These are phyloP conservation scores for Iguana delicatissima DNA, from an alignment of 2,797 vertebrate species.

Conservation along the genomic window DNA sequence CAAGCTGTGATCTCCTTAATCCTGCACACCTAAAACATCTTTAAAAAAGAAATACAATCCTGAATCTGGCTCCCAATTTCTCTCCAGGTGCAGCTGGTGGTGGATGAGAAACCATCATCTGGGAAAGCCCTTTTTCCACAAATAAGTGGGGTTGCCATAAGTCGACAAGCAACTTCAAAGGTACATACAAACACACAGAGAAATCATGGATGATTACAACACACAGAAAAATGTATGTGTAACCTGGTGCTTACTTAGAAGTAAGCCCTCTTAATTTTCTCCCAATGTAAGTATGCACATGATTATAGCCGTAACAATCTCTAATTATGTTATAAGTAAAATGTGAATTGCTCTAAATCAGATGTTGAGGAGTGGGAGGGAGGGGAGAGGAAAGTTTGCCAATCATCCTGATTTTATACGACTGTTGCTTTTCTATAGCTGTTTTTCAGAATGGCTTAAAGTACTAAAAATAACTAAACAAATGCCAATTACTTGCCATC, in stretches of 20 bases:
- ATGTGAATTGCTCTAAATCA: slow-evolving; percentile 16
- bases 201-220: not conserved
- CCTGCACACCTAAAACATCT: not conserved
- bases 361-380: not conserved
- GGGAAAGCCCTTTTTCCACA: not conserved
- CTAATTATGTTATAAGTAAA: not conserved
- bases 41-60: not conserved
- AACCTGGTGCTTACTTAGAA: not conserved
- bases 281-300: not conserved
- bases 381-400: not conserved
- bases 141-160: not conserved
- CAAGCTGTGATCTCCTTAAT: not conserved
- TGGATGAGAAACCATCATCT: not conserved
- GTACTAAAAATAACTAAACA: slow-evolving; percentile 25
- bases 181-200: no score
- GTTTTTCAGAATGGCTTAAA: slow-evolving; percentile 17
- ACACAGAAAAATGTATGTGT: not conserved
- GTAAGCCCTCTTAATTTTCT: not conserved
- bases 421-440: not conserved
- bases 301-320: not conserved
- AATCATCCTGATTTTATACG: not conserved
- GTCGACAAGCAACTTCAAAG: no score
- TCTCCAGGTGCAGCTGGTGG: not conserved
- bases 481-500: not conserved
- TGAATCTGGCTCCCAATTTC: not conserved